phyloP scores from a whole-genome alignment of 2,113 vertebrate species.

The Mormyrus iriodes region DNA sequence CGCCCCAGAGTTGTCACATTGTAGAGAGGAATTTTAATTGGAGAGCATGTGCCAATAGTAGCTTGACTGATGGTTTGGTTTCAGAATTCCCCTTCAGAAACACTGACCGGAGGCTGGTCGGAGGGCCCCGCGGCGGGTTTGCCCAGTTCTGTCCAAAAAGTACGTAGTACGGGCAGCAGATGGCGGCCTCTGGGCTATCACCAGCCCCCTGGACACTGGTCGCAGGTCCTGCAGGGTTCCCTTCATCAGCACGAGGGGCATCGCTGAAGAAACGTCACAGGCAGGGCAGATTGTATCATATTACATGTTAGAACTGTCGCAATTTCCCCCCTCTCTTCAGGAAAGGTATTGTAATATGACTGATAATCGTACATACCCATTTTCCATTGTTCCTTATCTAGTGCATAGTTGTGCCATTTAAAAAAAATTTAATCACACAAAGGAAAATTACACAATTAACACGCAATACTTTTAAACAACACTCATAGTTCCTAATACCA shows the following conservation, averaged over 20 bases:
- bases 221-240: slow-evolving; percentile 16
- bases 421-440: neutral
- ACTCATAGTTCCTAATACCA: neutral
- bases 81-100: too few species aligned
- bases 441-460: neutral
- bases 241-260: slow-evolving; percentile 18
- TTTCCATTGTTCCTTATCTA: neutral
- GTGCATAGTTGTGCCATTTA: neutral
- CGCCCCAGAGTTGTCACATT: neutral
- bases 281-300: too few species aligned
- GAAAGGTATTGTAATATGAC: neutral
- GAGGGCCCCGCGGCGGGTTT: neutral
- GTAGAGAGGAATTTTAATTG: neutral
- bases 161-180: neutral
- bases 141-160: neutral
- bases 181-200: slow-evolving; percentile 21
- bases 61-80: neutral
- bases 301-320: neutral
- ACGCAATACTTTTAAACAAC: neutral
- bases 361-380: neutral
- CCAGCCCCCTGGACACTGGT: slow-evolving; percentile 4
- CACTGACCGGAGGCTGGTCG: neutral
- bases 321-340: neutral
- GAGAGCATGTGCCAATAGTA: neutral
- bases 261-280: neutral